phyloP scores from a whole-genome alignment of 35 echinoderm and acorn worm species.

The Ptychodera flava region DNA sequence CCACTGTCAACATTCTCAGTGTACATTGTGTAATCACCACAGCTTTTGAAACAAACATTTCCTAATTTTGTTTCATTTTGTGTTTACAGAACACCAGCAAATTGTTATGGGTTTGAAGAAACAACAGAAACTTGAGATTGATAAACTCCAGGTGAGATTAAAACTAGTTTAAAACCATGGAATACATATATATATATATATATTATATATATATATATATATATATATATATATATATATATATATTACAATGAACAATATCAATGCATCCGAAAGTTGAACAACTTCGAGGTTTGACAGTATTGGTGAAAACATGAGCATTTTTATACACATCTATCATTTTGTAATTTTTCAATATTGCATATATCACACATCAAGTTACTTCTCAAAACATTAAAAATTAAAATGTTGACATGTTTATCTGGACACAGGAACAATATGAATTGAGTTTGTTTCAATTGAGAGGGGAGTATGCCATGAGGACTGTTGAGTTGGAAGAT shows the following conservation, averaged over 20 bases:
- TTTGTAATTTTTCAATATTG: not conserved
- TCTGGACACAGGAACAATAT: slow-evolving; percentile 70
- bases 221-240: not conserved
- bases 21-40: too few species aligned
- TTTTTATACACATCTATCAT: not conserved
- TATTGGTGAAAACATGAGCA: not conserved
- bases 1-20: too few species aligned
- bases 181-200: not conserved
- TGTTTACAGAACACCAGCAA: slow-evolving; percentile 84
- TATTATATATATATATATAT: not conserved
- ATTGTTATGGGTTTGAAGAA: slow-evolving; percentile 76
- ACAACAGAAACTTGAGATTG: slow-evolving; percentile 40
- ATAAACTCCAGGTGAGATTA: slow-evolving; percentile 45
- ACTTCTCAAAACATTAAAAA: too few species aligned
- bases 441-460: slow-evolving; percentile 51
- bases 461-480: slow-evolving; percentile 63
- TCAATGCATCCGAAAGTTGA: not conserved
- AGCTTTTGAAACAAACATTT: too few species aligned
- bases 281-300: not conserved
- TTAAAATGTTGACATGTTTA: too few species aligned
- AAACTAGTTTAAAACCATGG: not conserved
- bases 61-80: too few species aligned
- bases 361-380: too few species aligned
- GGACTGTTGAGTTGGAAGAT: slow-evolving; percentile 44
- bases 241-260: not conserved